Evolutionary conservation across 1,140 invertebrate species (phyloP), one percentile per base, ranked within the genome.

Genomic region (Pseudomyrmex sp.): DNA sequence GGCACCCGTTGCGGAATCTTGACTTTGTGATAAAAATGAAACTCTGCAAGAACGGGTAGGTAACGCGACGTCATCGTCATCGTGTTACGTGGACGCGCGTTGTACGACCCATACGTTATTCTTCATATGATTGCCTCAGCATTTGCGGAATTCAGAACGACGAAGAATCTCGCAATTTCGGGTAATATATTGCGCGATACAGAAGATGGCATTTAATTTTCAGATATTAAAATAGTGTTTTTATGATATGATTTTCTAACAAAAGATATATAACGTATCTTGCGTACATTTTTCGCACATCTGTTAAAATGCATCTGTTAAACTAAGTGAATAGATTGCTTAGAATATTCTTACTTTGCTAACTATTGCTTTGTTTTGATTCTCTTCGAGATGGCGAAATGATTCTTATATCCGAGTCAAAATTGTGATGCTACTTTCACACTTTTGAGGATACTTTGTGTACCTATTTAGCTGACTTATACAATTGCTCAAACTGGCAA

Each of bases 61-160:
- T 35, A 58, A 62, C 10, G 59, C 35, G 65, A 50, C 52, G 20
- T 70, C 65, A 59, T 23, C 23, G 8, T 8, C 46, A 13, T 77
- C 54, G 61, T 35, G 48, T 13, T 35, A 35, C 73, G 20, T 35
- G 20, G n/a, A 75, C 23, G 48, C 58, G 18, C 18, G 26, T 35
- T 23, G 44, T 35, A 52, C 15, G 46, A 23, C 4, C 13, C 18
- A 48, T 46, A 58, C n/a, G 20, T 58, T 63, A 9, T 59, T 59
- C 44, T 13, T 18, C 54, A 20, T 48, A 44, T 2, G 15, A 65
- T 26, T 66, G 48, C 15, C 10, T 79, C 52, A 69, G 23, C 15
- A 10, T 68, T 66, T 62, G 26, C 50, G 5, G 15, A 69, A 79
- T 69, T 52, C 20, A 23, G 48, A 13, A 69, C 9, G 35, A 35